phyloP scores from a whole-genome alignment of 2,113 vertebrate genomes.

The Mellivora capensis region DNA sequence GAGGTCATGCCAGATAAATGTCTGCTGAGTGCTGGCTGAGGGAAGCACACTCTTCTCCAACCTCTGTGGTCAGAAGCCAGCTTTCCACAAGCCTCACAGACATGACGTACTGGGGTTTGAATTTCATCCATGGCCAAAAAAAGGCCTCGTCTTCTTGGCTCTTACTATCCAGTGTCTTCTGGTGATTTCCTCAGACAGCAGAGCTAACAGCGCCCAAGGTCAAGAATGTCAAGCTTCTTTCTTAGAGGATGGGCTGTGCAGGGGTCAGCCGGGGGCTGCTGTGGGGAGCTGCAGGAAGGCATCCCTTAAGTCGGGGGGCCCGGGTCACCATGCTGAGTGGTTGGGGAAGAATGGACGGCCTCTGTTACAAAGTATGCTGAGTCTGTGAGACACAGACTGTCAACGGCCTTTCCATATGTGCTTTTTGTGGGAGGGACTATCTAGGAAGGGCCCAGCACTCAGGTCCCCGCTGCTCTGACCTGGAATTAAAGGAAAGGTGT shows the following conservation, averaged over 20 bases:
- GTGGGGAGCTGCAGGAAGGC: background rate
- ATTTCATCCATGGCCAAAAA: background rate
- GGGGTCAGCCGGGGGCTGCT: too few species aligned
- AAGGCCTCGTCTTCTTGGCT: background rate
- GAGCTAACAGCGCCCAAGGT: background rate
- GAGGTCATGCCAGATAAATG: background rate
- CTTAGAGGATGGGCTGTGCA: background rate
- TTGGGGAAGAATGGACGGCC: background rate
- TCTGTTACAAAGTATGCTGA: background rate
- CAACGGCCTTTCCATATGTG: background rate
- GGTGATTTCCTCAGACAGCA: background rate
- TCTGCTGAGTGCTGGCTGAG: background rate
- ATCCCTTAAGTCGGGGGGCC: background rate
- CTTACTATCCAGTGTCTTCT: background rate
- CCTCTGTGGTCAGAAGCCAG: conserved; percentile 19
- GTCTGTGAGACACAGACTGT: background rate
- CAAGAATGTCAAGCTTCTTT: background rate
- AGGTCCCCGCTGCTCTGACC: background rate
- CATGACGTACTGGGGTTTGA: background rate
- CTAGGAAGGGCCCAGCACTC: background rate
- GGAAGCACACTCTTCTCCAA: background rate
- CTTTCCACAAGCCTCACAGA: conserved; percentile 37
- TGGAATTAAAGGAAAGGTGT: background rate
- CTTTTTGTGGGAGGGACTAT: too few species aligned
- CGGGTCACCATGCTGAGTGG: rapidly evolving